Evolutionary conservation across 2,888 invertebrate species (phyloP).

Genomic region (Lacanobia oleracea): DNA sequence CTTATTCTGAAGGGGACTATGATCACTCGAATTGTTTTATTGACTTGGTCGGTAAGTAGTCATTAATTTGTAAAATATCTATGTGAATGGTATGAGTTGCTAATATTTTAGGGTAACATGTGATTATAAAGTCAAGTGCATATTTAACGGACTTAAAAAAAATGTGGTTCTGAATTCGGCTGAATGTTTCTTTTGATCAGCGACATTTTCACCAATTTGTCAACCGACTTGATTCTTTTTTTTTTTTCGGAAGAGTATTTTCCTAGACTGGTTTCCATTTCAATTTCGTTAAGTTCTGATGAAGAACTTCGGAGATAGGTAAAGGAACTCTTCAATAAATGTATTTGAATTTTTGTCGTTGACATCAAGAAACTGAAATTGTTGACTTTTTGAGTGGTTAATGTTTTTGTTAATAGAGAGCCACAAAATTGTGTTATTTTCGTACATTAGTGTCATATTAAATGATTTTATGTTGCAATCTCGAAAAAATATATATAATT

Average conservation of each 20-base stretch:
- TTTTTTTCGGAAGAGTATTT: too few relatives aligned
- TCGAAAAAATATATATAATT: conserved; percentile 19
- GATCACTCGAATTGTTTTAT: neutral
- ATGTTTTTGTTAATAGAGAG: conserved; percentile 40
- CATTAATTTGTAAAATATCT: neutral
- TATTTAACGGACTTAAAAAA: neutral
- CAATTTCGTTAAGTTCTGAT: too few relatives aligned
- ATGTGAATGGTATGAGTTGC: conserved; percentile 25
- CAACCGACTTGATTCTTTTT: too few relatives aligned
- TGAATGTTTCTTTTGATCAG: too few relatives aligned
- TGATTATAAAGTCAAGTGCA: conserved; percentile 8
- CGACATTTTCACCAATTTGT: too few relatives aligned
- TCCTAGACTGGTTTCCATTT: too few relatives aligned
- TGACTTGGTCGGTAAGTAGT: conserved; percentile 14
- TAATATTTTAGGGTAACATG: neutral
- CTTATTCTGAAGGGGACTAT: too few relatives aligned
- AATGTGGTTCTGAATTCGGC: too few relatives aligned
- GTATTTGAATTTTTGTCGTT: conserved; percentile 19
- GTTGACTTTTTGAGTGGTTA: conserved; percentile 38
- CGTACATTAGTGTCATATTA: conserved; percentile 19
- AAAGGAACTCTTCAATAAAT: too few relatives aligned
- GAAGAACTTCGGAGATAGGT: too few relatives aligned
- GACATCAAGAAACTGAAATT: conserved; percentile 15
- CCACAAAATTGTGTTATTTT: neutral
- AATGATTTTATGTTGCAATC: conserved; percentile 10